These are phyloP conservation scores for Indri indri DNA, from an alignment of 2,113 vertebrate species.

Conservation along the genomic window DNA sequence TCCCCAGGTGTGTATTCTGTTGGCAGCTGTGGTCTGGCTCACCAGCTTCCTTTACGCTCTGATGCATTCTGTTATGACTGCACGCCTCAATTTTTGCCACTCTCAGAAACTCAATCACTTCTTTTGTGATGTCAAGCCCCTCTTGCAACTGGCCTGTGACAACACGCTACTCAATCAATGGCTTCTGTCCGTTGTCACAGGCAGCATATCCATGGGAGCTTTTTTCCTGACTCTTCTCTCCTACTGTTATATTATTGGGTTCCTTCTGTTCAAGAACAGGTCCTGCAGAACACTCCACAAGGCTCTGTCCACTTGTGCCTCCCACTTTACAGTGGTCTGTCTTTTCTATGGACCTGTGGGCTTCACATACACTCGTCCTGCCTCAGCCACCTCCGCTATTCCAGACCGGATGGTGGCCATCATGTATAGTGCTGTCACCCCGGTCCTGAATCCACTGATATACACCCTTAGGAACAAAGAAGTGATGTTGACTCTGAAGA, in stretches of 20 bases:
- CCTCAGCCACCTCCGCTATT: neutral
- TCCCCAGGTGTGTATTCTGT: neutral
- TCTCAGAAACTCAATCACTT: conserved; percentile 37
- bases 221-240: conserved; percentile 63
- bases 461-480: conserved; percentile 58
- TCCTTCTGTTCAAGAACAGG: conserved; percentile 28
- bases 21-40: conserved; percentile 13
- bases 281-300: conserved; percentile 35
- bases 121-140: conserved; percentile 68
- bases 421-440: conserved; percentile 28
- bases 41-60: conserved; percentile 55
- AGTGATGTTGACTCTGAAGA: conserved; percentile 32
- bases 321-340: conserved; percentile 20
- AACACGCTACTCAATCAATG: conserved; percentile 18
- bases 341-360: conserved; percentile 56
- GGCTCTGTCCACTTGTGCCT: conserved; percentile 48
- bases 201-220: conserved; percentile 33
- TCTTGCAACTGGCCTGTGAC: conserved; percentile 59
- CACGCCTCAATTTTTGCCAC: conserved; percentile 43
- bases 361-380: conserved; percentile 3
- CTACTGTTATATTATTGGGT: conserved; percentile 55
- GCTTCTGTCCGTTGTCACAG: conserved; percentile 55
- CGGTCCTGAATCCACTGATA: conserved; percentile 55
- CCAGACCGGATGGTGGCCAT: conserved; percentile 34
- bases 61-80: conserved; percentile 30